Percentiles rank a stretch among this genome's conserved stretches.
Conservation (phyloP, 1,140 invertebrate genomes). For the Bursaphelenchus mucronatus region DNA sequence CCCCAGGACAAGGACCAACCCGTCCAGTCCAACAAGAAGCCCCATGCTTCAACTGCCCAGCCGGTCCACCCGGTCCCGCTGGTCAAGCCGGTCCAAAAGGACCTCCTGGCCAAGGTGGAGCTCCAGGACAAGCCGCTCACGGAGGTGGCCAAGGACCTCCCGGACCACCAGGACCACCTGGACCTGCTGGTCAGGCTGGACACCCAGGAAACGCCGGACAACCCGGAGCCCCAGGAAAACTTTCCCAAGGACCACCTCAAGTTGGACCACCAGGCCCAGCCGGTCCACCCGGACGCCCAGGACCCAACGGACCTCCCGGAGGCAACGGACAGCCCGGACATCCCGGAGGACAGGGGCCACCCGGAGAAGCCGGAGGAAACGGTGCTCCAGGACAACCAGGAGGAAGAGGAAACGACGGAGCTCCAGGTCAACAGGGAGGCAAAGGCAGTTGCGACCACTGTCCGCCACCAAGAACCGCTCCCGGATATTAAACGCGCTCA, state of each 20-base stretch:
- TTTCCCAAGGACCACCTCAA: background rate
- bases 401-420: background rate
- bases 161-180: slow-evolving; percentile 46
- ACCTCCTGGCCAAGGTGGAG: slow-evolving; percentile 33
- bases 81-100: slow-evolving; percentile 51
- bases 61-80: slow-evolving; percentile 39
- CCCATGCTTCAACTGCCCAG: slow-evolving; percentile 34
- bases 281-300: background rate
- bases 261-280: slow-evolving; percentile 13
- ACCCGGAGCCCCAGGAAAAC: slow-evolving; percentile 23
- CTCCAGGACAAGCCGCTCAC: slow-evolving; percentile 43
- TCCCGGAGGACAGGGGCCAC: slow-evolving; percentile 7
- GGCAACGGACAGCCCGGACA: slow-evolving; percentile 28
- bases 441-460: slow-evolving; percentile 28
- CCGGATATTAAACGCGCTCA: slow-evolving; percentile 14
- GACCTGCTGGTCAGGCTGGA: slow-evolving; percentile 48
- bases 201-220: slow-evolving; percentile 32
- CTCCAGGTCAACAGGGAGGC: background rate
- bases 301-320: slow-evolving; percentile 33
- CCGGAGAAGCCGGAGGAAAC: background rate
- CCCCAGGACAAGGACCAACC: slow-evolving; percentile 43
- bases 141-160: slow-evolving; percentile 40
- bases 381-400: slow-evolving; percentile 1
- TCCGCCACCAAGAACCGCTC: slow-evolving; percentile 24
- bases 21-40: slow-evolving; percentile 34